Evolutionary conservation across 2,113 vertebrate genomes (phyloP).

Genomic region (Zapornia atra): DNA sequence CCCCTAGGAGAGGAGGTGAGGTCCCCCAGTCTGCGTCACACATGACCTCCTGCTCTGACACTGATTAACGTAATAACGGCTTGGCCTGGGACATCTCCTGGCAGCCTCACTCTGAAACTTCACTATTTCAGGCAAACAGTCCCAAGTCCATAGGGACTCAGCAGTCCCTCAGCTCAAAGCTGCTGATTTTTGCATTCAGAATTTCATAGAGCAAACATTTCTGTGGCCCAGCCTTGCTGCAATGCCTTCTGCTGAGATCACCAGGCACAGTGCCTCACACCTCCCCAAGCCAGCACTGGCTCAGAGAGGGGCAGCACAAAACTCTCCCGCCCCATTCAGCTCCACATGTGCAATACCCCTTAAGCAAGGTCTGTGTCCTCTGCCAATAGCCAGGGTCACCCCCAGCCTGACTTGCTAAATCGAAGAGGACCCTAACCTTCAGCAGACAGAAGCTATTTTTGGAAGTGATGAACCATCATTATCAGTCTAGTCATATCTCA

Average conservation of each 20-base stretch:
- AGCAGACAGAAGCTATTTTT: slow-evolving; percentile 14
- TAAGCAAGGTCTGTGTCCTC: not conserved
- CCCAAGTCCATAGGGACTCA: slow-evolving; percentile 2
- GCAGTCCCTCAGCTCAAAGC: not conserved
- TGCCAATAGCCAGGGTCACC: not conserved
- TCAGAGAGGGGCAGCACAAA: not conserved
- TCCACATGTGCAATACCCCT: not conserved
- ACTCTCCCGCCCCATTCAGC: not conserved
- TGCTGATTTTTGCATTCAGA: not conserved
- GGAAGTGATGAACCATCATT: not conserved
- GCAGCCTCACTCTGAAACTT: not conserved
- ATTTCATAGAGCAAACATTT: slow-evolving; percentile 16
- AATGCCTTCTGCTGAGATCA: not conserved
- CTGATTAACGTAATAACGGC: not conserved
- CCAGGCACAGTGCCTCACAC: not conserved
- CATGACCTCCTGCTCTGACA: not conserved
- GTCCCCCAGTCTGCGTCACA: not conserved
- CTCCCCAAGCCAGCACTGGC: accelerated
- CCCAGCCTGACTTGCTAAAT: not conserved
- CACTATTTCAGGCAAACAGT: slow-evolving; percentile 21
- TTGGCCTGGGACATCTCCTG: not conserved
- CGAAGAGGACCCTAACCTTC: not conserved
- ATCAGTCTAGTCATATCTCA: not conserved
- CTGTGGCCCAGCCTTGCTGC: not conserved
- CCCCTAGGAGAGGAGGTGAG: not conserved